Percentiles rank a stretch among this genome's conserved stretches.
Conservation (phyloP, 2,797 vertebrate species). For the Trachops cirrhosus region DNA sequence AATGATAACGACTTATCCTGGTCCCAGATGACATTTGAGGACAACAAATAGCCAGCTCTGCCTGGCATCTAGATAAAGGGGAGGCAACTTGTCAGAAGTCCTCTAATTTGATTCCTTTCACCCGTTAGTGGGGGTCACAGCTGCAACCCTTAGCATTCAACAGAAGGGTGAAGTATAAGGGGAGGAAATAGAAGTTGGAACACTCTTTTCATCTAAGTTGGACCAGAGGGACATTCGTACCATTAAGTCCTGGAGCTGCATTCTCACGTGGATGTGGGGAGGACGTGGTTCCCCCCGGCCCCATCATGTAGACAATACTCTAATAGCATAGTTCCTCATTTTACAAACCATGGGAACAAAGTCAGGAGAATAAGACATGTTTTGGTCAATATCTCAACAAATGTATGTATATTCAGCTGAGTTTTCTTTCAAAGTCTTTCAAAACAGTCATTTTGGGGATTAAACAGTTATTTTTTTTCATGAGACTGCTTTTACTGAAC, state of each 20-base stretch:
- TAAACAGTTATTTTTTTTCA: background rate
- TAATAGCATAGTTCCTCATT: background rate
- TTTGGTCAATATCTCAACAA: background rate
- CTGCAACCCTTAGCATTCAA: conserved; percentile 43
- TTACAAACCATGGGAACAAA: background rate
- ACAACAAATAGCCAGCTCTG: conserved; percentile 45
- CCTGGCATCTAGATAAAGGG: conserved; percentile 3
- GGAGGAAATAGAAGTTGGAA: background rate
- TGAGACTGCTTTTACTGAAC: background rate
- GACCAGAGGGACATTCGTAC: background rate
- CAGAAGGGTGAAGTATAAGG: background rate
- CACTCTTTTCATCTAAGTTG: background rate
- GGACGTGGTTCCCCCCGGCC: background rate
- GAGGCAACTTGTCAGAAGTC: conserved; percentile 3
- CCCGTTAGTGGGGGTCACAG: background rate
- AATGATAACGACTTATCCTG: background rate
- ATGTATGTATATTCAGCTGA: background rate
- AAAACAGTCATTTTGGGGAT: background rate
- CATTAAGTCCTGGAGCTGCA: background rate
- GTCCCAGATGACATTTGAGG: conserved; percentile 28
- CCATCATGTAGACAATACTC: background rate
- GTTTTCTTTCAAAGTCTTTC: conserved; percentile 23
- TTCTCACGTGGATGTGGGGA: background rate
- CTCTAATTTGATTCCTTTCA: conserved; percentile 53
- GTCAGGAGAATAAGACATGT: background rate